Base-by-base conservation (phyloP, 2,888 invertebrate genomes). In the Torymus texanus region DNA sequence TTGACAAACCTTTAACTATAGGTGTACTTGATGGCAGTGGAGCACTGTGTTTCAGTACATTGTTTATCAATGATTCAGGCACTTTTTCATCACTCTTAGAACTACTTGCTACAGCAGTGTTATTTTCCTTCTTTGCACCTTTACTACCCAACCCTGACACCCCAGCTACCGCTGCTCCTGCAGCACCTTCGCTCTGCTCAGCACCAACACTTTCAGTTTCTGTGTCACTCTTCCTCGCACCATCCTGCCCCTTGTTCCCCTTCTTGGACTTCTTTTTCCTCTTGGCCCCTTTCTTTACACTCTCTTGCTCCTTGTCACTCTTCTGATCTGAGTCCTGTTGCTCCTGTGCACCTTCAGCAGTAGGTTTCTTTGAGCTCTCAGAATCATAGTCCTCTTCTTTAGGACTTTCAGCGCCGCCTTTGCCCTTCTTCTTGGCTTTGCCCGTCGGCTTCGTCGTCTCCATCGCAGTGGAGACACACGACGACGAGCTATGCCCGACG, bases 21-120 rank as follows among this genome's bases (percentile, higher is more conserved):
- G 94, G 94, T 0, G 95, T 94, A 84, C 92, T 93, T 8, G 92
- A 91, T 0, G 95, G 94, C 76, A 96, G 88, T 5, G 93, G 92
- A 81, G 93, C 92, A 87, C 95, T 96, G 24, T 93, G 93, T 65
- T 93, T 92, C 56, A 96, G 90, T 4, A 96, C 96, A 1, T 96
- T 95, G 82, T 93, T 93, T 73, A 94, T 92, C 0, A 95, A 94
- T 55, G 92, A 89, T 83, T 92, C 91, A 50, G 88, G 88, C 24
- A 89, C 84, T 81, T 87, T 81, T 16, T 86, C 85, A 68, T 72
- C 72, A 56, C 63, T 68, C 61, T 63, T 72, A 11, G 72, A 24
- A 12, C 59, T 18, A 24, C 56, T 72, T 8, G 53, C 55, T 2
- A 53, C 56, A 13, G 68, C 56, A 29, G 68, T 72, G 13, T 29